A percentile compares a stretch with the other conserved stretches of the same genome.
Conservation (phyloP, 2,888 invertebrate genomes). For the Epistrophella euchroma region DNA sequence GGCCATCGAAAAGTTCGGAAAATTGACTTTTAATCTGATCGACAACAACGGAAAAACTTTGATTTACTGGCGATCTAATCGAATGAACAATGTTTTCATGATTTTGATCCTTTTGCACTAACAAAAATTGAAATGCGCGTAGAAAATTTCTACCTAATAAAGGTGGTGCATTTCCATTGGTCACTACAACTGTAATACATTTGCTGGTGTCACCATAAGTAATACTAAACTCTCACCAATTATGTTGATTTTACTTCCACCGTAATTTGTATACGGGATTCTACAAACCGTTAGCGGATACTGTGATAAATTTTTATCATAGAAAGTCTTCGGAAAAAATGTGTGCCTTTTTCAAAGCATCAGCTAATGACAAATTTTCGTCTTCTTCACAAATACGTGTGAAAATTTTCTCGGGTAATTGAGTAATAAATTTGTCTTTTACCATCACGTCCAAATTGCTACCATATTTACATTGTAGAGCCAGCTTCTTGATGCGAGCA, state of each 20-base stretch:
- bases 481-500: no score
- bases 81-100: not conserved
- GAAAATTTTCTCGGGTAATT: no score
- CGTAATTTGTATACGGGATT: not conserved
- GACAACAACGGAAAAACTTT: not conserved
- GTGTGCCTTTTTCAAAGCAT: no score
- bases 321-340: not conserved
- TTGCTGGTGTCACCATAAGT: not conserved
- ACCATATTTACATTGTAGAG: no score
- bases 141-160: not conserved
- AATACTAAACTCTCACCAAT: not conserved
- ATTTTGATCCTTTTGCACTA: not conserved
- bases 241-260: conserved; percentile 1
- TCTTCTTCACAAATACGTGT: no score
- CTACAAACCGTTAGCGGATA: not conserved
- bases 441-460: no score
- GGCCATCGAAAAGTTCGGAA: no score
- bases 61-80: not conserved
- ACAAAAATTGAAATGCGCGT: not conserved
- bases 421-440: no score
- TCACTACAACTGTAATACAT: not conserved
- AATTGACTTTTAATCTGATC: not conserved
- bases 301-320: not conserved
- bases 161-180: not conserved
- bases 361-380: no score